These are phyloP conservation scores for Apteryx mantelli DNA, from an alignment of 2,113 vertebrate species.

Conservation along the genomic window DNA sequence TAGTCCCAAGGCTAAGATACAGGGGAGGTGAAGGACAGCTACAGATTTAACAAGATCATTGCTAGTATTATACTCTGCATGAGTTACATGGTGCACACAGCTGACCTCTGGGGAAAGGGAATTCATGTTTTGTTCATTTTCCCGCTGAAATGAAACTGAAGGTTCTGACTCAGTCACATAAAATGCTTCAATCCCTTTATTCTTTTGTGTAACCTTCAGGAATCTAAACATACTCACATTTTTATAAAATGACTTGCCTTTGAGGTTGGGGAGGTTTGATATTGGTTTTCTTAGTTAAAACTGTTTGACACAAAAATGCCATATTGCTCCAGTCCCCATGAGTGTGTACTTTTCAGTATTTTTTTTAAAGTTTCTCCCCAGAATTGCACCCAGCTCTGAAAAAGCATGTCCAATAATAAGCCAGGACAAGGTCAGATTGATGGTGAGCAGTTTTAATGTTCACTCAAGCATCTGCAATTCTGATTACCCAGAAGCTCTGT, in stretches of 20 bases:
- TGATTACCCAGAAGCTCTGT: slow-evolving; percentile 31
- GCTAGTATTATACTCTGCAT: not conserved
- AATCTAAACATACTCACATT: not conserved
- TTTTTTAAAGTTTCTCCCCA: not conserved
- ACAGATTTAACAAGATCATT: not conserved
- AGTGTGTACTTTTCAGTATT: not conserved
- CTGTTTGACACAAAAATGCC: not conserved
- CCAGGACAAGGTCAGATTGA: slow-evolving; percentile 18
- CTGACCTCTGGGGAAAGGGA: not conserved
- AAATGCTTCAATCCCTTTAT: not conserved
- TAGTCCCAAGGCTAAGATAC: not conserved
- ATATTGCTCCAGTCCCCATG: not conserved
- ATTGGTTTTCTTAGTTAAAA: not conserved
- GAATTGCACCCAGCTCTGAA: not conserved
- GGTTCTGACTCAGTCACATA: not conserved
- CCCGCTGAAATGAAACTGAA: not conserved
- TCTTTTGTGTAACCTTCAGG: not conserved
- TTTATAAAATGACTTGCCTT: not conserved
- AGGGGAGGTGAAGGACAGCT: not conserved
- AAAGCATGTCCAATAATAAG: not conserved
- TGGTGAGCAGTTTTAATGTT: slow-evolving; percentile 13
- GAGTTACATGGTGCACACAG: not conserved
- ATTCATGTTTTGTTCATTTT: not conserved
- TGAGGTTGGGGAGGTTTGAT: not conserved
- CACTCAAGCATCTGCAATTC: slow-evolving; percentile 50